A percentile compares a stretch with the other conserved stretches of the same genome.
Evolutionary conservation across 2,113 vertebrate genomes (phyloP).

Genomic region (Cranoglanis bouderius): DNA sequence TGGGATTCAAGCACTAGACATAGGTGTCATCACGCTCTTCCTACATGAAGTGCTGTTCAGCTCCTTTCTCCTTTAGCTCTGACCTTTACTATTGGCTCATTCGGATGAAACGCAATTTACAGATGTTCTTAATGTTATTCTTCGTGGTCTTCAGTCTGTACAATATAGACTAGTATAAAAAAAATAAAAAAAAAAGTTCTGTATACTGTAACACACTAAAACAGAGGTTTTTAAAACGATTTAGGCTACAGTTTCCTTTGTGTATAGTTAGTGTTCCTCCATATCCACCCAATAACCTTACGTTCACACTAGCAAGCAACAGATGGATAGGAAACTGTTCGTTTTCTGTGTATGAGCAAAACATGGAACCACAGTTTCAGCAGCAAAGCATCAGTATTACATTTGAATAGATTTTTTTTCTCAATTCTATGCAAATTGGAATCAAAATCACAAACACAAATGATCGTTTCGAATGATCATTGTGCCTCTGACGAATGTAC

Average conservation of each 20-base stretch:
- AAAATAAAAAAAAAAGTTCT: not conserved
- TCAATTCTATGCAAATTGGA: not conserved
- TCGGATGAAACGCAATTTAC: not conserved
- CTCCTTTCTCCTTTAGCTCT: constrained; percentile 29
- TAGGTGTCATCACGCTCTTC: not conserved
- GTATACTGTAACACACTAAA: not conserved
- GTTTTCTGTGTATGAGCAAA: not conserved
- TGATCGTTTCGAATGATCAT: not conserved
- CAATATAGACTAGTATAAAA: not conserved
- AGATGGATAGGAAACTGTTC: not conserved
- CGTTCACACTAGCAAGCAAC: not conserved
- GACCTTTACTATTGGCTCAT: constrained; percentile 6
- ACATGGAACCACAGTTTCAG: not conserved
- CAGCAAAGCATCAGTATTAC: not conserved
- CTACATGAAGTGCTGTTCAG: not conserved
- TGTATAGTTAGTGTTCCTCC: not conserved
- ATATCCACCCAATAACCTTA: not conserved
- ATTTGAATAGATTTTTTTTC: not conserved
- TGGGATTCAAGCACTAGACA: not conserved
- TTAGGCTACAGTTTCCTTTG: not conserved
- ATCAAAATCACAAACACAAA: too few relatives aligned
- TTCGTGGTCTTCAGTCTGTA: not conserved
- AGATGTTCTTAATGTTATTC: not conserved
- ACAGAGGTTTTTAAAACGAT: not conserved
- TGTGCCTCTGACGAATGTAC: not conserved